Conservation (phyloP, 2,888 invertebrate species). For the Embidobia sp. region DNA sequence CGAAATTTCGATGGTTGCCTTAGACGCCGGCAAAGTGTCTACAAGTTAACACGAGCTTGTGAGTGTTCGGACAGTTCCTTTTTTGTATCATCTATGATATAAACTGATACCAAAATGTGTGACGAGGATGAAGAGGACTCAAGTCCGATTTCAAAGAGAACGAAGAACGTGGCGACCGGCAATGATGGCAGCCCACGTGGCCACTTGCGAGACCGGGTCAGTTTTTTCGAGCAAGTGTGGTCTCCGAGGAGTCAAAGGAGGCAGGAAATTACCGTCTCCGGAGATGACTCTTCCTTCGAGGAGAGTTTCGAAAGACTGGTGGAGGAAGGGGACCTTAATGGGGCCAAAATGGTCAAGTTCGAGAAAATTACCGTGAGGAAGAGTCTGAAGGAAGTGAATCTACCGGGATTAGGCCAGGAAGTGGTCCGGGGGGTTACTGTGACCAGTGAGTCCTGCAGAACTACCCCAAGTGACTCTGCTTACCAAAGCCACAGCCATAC, state of each 20-base stretch:
- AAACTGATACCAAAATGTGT: slow-evolving; percentile 54
- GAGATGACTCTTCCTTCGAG: slow-evolving; percentile 80
- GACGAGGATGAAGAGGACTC: slow-evolving; percentile 38
- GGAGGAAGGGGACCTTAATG: slow-evolving; percentile 86
- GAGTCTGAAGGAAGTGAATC: slow-evolving; percentile 83
- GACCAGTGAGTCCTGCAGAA: slow-evolving; percentile 79
- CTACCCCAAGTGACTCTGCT: slow-evolving; percentile 85
- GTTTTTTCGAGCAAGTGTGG: slow-evolving; percentile 91
- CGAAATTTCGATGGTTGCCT: no score
- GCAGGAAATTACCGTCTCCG: slow-evolving; percentile 76
- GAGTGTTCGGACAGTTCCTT: no score
- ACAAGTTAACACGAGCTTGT: no score
- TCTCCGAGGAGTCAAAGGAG: slow-evolving; percentile 80
- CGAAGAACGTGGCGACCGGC: slow-evolving; percentile 56
- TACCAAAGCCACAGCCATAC: slow-evolving; percentile 83
- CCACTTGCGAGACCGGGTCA: slow-evolving; percentile 88
- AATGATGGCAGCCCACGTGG: slow-evolving; percentile 77
- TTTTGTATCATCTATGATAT: no score
- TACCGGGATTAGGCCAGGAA: slow-evolving; percentile 6
- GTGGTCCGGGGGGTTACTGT: slow-evolving; percentile 59
- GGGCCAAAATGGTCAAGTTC: slow-evolving; percentile 87
- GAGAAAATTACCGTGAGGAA: slow-evolving; percentile 87
- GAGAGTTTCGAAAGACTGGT: slow-evolving; percentile 83
- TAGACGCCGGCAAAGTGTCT: no score
- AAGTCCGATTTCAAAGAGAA: slow-evolving; percentile 28